A percentile compares a stretch with the other conserved stretches of the same genome.
Evolutionary conservation across 2,888 invertebrate genomes (phyloP).

Genomic region (Busseola fusca): DNA sequence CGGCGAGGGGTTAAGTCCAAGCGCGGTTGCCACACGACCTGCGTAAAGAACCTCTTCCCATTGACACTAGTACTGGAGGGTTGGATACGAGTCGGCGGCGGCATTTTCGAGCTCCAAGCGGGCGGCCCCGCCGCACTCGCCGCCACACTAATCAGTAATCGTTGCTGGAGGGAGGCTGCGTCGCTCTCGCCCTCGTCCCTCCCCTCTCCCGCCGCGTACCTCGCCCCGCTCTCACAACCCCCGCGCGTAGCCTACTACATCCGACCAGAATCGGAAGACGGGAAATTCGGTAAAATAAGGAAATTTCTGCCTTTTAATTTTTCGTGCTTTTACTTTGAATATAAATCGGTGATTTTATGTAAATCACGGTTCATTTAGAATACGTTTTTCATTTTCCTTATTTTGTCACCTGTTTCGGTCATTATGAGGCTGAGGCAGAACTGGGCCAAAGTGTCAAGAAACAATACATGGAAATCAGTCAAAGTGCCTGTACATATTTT

Average conservation of each 20-base stretch:
- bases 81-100: slow-evolving; percentile 72
- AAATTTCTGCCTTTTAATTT: slow-evolving; percentile 53
- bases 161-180: slow-evolving; percentile 89
- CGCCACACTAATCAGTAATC: slow-evolving; percentile 90
- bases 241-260: slow-evolving; percentile 80
- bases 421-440: slow-evolving; percentile 10
- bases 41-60: slow-evolving; percentile 55
- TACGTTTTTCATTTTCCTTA: slow-evolving; percentile 44
- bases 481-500: not conserved
- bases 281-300: slow-evolving; percentile 67
- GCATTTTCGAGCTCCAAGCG: slow-evolving; percentile 78
- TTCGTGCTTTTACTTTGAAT: slow-evolving; percentile 40
- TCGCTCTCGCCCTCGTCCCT: slow-evolving; percentile 73
- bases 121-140: slow-evolving; percentile 83
- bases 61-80: slow-evolving; percentile 61
- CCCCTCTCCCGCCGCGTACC: slow-evolving; percentile 62
- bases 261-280: slow-evolving; percentile 69
- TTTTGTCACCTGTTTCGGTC: slow-evolving; percentile 21
- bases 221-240: slow-evolving; percentile 62
- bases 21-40: slow-evolving; percentile 53
- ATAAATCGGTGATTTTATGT: slow-evolving; percentile 45
- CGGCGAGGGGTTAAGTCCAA: slow-evolving; percentile 40
- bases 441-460: not conserved
- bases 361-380: slow-evolving; percentile 42
- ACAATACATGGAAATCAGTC: not conserved